Percentiles rank a stretch among this genome's conserved stretches.
These are phyloP conservation scores for Lypha dubia DNA, from an alignment of 2,888 invertebrate genomes.

Conservation along the genomic window DNA sequence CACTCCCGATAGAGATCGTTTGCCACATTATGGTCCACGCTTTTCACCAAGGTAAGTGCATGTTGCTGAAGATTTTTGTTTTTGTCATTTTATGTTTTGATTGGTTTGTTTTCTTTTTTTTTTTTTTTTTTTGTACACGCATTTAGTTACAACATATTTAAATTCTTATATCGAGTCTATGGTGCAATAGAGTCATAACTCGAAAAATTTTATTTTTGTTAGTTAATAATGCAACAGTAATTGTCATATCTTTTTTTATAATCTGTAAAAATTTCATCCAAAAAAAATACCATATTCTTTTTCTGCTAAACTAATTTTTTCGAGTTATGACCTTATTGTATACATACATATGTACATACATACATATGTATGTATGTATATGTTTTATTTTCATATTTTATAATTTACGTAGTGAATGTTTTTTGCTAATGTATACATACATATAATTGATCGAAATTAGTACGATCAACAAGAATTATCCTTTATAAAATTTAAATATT, in stretches of 20 bases:
- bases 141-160: background rate
- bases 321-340: too few species aligned
- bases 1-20: conserved; percentile 90
- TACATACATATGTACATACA: background rate
- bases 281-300: too few species aligned
- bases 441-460: conserved; percentile 4
- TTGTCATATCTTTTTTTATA: too few species aligned
- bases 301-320: too few species aligned
- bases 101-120: background rate
- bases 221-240: too few species aligned
- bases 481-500: background rate
- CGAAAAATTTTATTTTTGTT: too few species aligned
- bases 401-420: conserved; percentile 16
- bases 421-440: conserved; percentile 39
- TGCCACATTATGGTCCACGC: conserved; percentile 95
- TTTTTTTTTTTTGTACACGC: background rate
- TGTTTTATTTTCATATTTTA: background rate
- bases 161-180: too few species aligned
- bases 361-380: background rate
- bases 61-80: conserved; percentile 16
- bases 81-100: background rate
- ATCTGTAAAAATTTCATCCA: too few species aligned
- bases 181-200: too few species aligned
- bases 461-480: background rate
- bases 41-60: conserved; percentile 88